These are phyloP conservation scores for Proctacanthus coquilletti DNA, from an alignment of 1,140 invertebrate genomes.

Conservation along the genomic window DNA sequence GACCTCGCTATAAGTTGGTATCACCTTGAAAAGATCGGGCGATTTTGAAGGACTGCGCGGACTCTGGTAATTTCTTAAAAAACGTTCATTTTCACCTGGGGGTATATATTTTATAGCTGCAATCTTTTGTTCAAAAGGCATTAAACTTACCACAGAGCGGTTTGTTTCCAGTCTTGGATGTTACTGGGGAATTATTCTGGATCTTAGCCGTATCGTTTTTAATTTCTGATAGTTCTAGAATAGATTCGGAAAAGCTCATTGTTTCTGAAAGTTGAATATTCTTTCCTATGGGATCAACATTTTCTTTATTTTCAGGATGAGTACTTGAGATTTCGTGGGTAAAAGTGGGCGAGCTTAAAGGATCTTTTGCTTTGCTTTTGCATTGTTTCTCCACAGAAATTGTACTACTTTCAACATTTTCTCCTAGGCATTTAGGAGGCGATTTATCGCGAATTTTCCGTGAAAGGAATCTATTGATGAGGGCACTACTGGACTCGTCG, in stretches of 20 bases:
- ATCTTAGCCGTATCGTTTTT: too few relatives aligned
- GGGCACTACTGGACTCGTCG: not conserved
- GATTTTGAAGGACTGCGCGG: too few relatives aligned
- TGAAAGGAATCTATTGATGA: too few relatives aligned
- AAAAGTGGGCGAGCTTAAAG: not conserved
- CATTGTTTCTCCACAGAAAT: not conserved
- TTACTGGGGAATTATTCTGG: too few relatives aligned
- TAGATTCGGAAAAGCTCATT: conserved; percentile 23
- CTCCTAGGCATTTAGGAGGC: not conserved
- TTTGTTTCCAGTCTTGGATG: conserved; percentile 17
- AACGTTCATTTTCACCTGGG: not conserved
- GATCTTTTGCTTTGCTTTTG: not conserved
- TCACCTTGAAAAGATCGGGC: too few relatives aligned
- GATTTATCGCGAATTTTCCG: not conserved
- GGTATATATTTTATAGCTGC: conserved; percentile 4
- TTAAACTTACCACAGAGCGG: conserved; percentile 12
- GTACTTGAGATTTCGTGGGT: not conserved
- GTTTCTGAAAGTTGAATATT: conserved; percentile 13
- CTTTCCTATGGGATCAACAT: conserved; percentile 7
- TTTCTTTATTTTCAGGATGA: conserved; percentile 12
- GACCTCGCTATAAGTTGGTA: too few relatives aligned
- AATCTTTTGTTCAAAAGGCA: conserved; percentile 13
- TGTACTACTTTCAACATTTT: not conserved
- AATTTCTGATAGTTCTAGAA: conserved; percentile 19
- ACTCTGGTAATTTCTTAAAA: not conserved